Percentiles rank a stretch among this genome's conserved stretches.
These are phyloP conservation scores for Diabrotica virgifera DNA, from an alignment of 1,140 invertebrate genomes.

Conservation along the genomic window DNA sequence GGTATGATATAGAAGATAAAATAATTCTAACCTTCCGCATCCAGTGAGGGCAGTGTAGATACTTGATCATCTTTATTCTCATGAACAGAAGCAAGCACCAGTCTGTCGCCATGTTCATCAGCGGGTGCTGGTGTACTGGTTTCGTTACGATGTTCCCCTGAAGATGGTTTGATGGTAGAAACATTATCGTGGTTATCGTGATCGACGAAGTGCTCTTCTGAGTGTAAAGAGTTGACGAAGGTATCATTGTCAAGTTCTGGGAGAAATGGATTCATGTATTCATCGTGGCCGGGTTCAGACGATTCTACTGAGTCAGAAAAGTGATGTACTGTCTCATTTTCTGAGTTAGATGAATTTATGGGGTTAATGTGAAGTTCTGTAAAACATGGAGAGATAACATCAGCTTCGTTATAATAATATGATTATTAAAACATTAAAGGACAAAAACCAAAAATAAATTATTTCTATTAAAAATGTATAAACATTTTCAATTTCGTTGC, in stretches of 20 bases:
- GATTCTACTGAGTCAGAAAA: slow-evolving; percentile 25
- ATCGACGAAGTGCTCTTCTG: slow-evolving; percentile 36
- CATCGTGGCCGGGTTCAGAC: slow-evolving; percentile 18
- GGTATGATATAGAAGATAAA: too few species aligned
- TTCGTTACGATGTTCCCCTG: not conserved
- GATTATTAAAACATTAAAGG: not conserved
- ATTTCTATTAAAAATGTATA: too few species aligned
- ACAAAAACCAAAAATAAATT: too few species aligned
- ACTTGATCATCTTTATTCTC: too few species aligned
- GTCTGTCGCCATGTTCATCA: too few species aligned
- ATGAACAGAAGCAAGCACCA: too few species aligned
- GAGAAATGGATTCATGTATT: slow-evolving; percentile 61
- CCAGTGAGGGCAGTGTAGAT: too few species aligned
- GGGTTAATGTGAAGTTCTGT: slow-evolving; percentile 9
- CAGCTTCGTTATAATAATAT: not conserved
- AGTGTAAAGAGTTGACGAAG: slow-evolving; percentile 55
- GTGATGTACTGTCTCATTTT: slow-evolving; percentile 17
- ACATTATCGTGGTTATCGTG: slow-evolving; percentile 27
- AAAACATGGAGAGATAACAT: not conserved
- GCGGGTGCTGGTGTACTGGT: too few species aligned
- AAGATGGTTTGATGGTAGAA: not conserved
- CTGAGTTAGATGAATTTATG: slow-evolving; percentile 24
- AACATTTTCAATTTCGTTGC: too few species aligned
- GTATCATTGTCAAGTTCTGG: slow-evolving; percentile 60
- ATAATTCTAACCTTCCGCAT: too few species aligned